Conservation (phyloP, 2,113 vertebrate species). For the Aspiorhynchus laticeps region DNA sequence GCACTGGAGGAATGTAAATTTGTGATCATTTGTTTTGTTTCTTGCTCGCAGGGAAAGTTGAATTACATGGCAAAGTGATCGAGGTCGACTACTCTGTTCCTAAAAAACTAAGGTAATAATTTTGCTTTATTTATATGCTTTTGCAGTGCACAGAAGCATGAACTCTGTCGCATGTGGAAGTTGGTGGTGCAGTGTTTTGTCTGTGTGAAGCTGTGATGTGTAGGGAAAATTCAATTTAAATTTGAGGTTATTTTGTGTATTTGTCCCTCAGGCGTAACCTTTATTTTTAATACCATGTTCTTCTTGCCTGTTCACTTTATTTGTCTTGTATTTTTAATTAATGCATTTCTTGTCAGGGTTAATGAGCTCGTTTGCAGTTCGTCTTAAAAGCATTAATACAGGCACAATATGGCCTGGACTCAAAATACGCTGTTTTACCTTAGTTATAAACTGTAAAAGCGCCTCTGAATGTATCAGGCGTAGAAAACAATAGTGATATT, state of each 20-base stretch:
- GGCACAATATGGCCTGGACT: not conserved
- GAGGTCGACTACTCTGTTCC: conserved; percentile 81
- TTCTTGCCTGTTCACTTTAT: not conserved
- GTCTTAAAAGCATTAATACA: not conserved
- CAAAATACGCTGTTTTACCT: not conserved
- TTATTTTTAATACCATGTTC: not conserved
- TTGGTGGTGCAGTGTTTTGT: not conserved
- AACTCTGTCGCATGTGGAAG: not conserved
- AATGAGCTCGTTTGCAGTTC: too few species aligned
- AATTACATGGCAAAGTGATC: conserved; percentile 93
- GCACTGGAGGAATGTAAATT: not conserved
- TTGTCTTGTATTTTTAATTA: not conserved
- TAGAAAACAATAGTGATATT: not conserved
- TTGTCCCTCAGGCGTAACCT: not conserved
- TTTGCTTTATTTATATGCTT: not conserved
- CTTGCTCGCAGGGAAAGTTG: conserved; percentile 76
- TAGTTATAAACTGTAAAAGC: not conserved
- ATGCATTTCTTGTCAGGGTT: not conserved
- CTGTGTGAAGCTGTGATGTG: not conserved
- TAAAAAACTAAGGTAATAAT: conserved; percentile 90
- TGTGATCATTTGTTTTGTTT: conserved; percentile 13
- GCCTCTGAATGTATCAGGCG: not conserved
- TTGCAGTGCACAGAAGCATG: not conserved
- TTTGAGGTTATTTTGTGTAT: not conserved
- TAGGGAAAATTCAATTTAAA: not conserved